Percentiles rank a stretch among this genome's conserved stretches.
Evolutionary conservation across 2,113 vertebrate species (phyloP).

Genomic region (Phaethornis superciliosus): DNA sequence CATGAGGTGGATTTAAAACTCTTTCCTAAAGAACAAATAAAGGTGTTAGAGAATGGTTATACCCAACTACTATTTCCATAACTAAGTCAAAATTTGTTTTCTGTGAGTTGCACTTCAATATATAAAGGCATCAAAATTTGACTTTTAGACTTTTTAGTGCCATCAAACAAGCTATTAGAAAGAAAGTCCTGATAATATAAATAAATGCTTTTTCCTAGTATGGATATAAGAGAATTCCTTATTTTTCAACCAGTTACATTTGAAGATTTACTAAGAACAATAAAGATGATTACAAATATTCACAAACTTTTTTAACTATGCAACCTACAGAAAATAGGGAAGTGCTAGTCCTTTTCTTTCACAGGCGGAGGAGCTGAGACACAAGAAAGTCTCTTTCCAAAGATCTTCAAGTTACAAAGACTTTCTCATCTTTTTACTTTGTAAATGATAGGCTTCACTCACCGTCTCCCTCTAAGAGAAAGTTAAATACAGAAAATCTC

Average conservation of each 20-base stretch:
- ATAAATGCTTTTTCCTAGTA: not conserved
- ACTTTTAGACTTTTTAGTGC: not conserved
- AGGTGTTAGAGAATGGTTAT: not conserved
- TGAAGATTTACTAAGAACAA: not conserved
- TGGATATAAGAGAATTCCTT: not conserved
- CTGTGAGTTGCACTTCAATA: not conserved
- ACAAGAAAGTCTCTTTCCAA: not conserved
- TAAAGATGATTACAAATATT: not conserved
- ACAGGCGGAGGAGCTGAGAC: not conserved
- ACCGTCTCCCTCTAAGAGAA: not conserved
- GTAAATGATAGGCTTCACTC: not conserved
- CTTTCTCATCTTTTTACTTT: not conserved
- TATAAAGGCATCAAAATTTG: not conserved
- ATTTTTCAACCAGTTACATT: not conserved
- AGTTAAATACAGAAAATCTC: not conserved
- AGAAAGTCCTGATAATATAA: not conserved
- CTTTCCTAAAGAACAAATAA: not conserved
- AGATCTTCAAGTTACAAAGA: not conserved
- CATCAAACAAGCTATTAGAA: not conserved
- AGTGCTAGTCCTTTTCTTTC: not conserved
- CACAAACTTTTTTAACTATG: not conserved
- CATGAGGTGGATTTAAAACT: not conserved
- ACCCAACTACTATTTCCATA: not conserved
- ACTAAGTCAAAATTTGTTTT: not conserved
- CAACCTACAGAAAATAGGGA: not conserved